Evolutionary conservation across 2,888 invertebrate genomes (phyloP).

Genomic region (Folsomia manolachei): DNA sequence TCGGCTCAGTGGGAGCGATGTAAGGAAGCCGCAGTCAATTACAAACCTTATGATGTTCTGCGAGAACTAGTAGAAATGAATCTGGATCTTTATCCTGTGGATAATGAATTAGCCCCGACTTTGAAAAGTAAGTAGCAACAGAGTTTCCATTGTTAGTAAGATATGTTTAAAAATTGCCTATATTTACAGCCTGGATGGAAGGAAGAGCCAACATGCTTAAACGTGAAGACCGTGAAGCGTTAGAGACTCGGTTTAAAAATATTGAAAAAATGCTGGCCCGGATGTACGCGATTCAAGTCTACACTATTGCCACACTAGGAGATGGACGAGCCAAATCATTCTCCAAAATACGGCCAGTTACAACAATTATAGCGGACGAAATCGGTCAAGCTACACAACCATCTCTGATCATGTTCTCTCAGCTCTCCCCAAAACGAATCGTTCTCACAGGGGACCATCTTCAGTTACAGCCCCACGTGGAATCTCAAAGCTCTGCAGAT

Average conservation of each 20-base stretch:
- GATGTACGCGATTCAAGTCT: neutral
- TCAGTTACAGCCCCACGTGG: neutral
- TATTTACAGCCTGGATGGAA: neutral
- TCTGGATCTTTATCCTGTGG: neutral
- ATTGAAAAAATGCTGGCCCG: neutral
- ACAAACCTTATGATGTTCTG: neutral
- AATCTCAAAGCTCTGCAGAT: neutral
- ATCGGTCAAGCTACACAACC: slow-evolving; percentile 2
- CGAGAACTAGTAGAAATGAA: neutral
- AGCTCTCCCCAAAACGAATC: neutral
- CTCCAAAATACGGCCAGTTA: neutral
- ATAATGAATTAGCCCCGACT: neutral
- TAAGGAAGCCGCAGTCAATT: neutral
- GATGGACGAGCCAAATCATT: neutral
- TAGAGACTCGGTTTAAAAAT: neutral
- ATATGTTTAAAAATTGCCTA: too few relatives aligned
- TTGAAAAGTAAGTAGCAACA: neutral
- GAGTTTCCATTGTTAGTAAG: neutral
- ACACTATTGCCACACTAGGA: neutral
- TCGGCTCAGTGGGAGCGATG: neutral
- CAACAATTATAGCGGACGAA: slow-evolving; percentile 9
- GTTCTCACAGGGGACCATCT: slow-evolving; percentile 1
- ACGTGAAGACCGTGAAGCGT: neutral
- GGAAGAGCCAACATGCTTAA: neutral
- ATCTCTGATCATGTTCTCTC: neutral